Conservation (phyloP, 1,140 invertebrate species). For the Pachypsylla venusta region DNA sequence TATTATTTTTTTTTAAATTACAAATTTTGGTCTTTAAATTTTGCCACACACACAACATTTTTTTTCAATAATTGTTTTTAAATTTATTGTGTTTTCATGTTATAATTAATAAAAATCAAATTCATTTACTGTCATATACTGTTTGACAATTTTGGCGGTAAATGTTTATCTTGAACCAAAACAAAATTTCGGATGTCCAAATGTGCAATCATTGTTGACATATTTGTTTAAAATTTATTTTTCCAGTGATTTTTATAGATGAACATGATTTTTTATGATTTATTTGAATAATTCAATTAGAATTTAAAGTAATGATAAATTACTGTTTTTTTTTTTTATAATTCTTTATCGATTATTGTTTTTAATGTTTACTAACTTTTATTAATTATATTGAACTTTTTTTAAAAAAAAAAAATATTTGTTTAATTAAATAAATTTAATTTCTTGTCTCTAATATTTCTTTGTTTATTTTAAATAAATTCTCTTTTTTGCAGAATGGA, state of each 20-base stretch:
- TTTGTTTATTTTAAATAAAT: too few relatives aligned
- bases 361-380: not conserved
- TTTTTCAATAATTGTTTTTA: not conserved
- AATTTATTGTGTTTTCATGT: not conserved
- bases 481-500: too few relatives aligned
- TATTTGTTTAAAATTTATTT: not conserved
- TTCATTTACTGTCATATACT: not conserved
- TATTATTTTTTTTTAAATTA: too few relatives aligned
- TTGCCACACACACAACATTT: not conserved
- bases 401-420: too few relatives aligned
- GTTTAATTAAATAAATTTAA: too few relatives aligned
- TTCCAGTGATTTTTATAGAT: not conserved
- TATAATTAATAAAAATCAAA: not conserved
- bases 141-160: not conserved
- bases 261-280: not conserved
- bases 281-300: not conserved
- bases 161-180: not conserved
- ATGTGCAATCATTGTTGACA: not conserved
- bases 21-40: too few relatives aligned
- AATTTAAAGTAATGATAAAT: too few relatives aligned
- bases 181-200: constrained; percentile 6
- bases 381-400: too few relatives aligned
- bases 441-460: too few relatives aligned
- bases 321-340: too few relatives aligned
- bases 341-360: too few relatives aligned